Conservation (phyloP, 2,113 vertebrate genomes). For the Bombycilla garrulus region DNA sequence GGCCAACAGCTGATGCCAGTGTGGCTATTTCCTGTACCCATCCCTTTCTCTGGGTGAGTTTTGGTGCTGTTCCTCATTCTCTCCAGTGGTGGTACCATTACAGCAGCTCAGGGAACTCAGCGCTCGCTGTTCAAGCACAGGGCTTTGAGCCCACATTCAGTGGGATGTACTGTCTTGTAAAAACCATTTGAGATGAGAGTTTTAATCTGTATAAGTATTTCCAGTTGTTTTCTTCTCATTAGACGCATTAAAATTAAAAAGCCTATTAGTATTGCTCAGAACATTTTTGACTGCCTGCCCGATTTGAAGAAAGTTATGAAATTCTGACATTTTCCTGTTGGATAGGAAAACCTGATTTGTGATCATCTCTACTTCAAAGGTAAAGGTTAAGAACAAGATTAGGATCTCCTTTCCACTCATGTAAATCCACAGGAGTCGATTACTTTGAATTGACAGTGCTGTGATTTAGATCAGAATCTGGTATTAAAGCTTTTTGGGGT, state of each 20-base stretch:
- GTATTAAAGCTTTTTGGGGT: not conserved
- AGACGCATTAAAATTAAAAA: not conserved
- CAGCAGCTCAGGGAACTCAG: rapidly evolving
- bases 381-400: conserved; percentile 39
- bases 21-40: rapidly evolving
- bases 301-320: not conserved
- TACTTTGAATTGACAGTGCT: conserved; percentile 31
- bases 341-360: conserved; percentile 5
- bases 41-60: not conserved
- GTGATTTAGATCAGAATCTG: conserved; percentile 35
- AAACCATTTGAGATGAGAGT: not conserved
- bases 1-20: not conserved
- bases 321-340: conserved; percentile 8
- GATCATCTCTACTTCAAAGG: conserved; percentile 31
- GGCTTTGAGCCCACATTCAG: not conserved
- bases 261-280: not conserved
- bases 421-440: conserved; percentile 37
- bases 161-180: not conserved
- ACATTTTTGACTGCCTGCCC: not conserved
- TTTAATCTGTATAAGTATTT: not conserved
- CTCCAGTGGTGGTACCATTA: not conserved
- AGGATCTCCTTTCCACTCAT: conserved; percentile 31
- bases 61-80: not conserved
- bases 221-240: not conserved
- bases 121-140: rapidly evolving